Conservation (phyloP, 2,888 invertebrate genomes). For the Luperina testacea region DNA sequence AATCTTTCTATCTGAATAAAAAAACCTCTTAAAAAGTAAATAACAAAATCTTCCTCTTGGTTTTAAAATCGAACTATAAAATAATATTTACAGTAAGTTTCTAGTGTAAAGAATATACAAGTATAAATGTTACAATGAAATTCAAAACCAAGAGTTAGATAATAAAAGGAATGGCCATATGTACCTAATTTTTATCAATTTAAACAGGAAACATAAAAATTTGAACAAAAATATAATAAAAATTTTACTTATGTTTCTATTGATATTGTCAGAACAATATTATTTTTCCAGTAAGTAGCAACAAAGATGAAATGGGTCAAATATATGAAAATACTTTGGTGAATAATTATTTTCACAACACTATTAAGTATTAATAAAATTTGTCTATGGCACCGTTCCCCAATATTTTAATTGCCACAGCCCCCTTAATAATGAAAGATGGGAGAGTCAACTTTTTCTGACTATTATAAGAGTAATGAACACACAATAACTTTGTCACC, state of each 20-base stretch:
- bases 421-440: background rate
- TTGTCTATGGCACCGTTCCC: slow-evolving; percentile 39
- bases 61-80: slow-evolving; percentile 54
- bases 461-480: slow-evolving; percentile 16
- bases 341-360: slow-evolving; percentile 22
- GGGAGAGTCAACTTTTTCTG: background rate
- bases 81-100: slow-evolving; percentile 43
- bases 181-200: slow-evolving; percentile 26
- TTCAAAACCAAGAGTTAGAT: slow-evolving; percentile 63
- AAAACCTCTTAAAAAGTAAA: slow-evolving; percentile 68
- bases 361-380: slow-evolving; percentile 5
- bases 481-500: slow-evolving; percentile 16
- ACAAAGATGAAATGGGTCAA: slow-evolving; percentile 14
- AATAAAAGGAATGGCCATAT: slow-evolving; percentile 66
- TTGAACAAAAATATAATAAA: slow-evolving; percentile 40
- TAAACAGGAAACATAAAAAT: slow-evolving; percentile 45
- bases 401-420: slow-evolving; percentile 31
- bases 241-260: slow-evolving; percentile 14
- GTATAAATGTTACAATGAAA: slow-evolving; percentile 28
- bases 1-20: slow-evolving; percentile 46
- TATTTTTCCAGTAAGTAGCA: slow-evolving; percentile 6
- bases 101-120: slow-evolving; percentile 25
- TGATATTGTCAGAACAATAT: background rate
- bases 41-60: slow-evolving; percentile 66
- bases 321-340: slow-evolving; percentile 25